These are phyloP conservation scores for Collichthys lucidus DNA, from an alignment of 2,113 vertebrate genomes.

Conservation along the genomic window DNA sequence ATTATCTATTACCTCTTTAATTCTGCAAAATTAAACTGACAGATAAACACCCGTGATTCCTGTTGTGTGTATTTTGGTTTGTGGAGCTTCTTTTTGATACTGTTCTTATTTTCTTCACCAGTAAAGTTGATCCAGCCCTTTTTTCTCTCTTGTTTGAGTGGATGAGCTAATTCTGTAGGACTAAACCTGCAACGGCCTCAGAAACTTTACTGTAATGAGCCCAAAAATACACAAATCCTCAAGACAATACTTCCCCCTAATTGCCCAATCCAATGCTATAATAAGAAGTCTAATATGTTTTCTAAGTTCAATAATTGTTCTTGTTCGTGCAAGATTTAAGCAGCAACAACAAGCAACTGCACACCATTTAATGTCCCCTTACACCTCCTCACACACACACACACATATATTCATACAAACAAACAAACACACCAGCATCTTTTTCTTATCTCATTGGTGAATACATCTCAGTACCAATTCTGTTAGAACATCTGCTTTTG, in stretches of 20 bases:
- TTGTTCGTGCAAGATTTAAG: slow-evolving; percentile 21
- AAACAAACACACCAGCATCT: not conserved
- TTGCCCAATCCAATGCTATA: slow-evolving; percentile 43
- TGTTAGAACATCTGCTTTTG: slow-evolving; percentile 64
- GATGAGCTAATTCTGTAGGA: not conserved
- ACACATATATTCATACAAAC: not conserved
- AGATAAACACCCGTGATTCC: not conserved
- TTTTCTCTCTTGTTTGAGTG: slow-evolving; percentile 6
- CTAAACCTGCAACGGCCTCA: slow-evolving; percentile 30
- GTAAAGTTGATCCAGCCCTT: not conserved
- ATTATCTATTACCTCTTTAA: not conserved
- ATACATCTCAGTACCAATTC: slow-evolving; percentile 11
- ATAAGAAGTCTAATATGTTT: slow-evolving; percentile 41
- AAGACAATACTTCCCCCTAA: slow-evolving; percentile 46
- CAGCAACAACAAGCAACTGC: slow-evolving; percentile 18
- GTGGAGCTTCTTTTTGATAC: not conserved
- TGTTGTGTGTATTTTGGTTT: not conserved
- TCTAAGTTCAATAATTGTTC: slow-evolving; percentile 48
- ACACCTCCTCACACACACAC: not conserved
- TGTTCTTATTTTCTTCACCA: slow-evolving; percentile 11
- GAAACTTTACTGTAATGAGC: slow-evolving; percentile 51
- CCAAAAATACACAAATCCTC: slow-evolving; percentile 60
- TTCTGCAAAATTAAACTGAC: not conserved
- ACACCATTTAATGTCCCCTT: slow-evolving; percentile 2
- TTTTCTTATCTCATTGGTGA: slow-evolving; percentile 37